phyloP scores from a whole-genome alignment of 2,888 invertebrate species.

The Hemistola chrysoprasaria region DNA sequence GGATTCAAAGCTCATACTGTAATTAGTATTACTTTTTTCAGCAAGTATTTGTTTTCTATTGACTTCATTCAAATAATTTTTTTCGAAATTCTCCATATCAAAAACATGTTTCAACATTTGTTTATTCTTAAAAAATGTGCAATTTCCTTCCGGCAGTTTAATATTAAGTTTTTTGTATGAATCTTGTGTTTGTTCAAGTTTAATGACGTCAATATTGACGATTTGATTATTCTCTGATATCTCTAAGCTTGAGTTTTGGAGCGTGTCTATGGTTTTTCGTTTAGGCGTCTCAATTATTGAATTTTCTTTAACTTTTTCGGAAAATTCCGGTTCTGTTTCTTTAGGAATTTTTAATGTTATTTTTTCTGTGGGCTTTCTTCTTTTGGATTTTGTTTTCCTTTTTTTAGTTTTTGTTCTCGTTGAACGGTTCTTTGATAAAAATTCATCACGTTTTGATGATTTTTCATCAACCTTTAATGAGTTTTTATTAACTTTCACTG shows the following conservation, averaged over 20 bases:
- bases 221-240: conserved; percentile 53
- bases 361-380: conserved; percentile 1
- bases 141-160: conserved; percentile 32
- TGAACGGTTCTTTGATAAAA: no score
- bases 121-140: conserved; percentile 43
- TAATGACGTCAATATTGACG: conserved; percentile 48
- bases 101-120: conserved; percentile 40
- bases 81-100: conserved; percentile 61
- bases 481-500: conserved; percentile 1
- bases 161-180: conserved; percentile 19
- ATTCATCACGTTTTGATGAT: neutral
- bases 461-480: neutral
- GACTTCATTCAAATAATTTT: conserved; percentile 57
- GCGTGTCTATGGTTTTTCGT: conserved; percentile 47
- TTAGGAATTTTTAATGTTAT: neutral
- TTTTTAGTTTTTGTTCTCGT: neutral
- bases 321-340: neutral
- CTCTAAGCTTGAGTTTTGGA: conserved; percentile 55
- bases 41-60: no score
- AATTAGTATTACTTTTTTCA: no score
- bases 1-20: no score
- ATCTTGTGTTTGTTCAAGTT: conserved; percentile 32
- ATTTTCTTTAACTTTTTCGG: no score
- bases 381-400: conserved; percentile 3
- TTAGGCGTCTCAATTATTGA: conserved; percentile 44